Conservation (phyloP, 2,797 vertebrate genomes). For the Urocyon cinereoargenteus region DNA sequence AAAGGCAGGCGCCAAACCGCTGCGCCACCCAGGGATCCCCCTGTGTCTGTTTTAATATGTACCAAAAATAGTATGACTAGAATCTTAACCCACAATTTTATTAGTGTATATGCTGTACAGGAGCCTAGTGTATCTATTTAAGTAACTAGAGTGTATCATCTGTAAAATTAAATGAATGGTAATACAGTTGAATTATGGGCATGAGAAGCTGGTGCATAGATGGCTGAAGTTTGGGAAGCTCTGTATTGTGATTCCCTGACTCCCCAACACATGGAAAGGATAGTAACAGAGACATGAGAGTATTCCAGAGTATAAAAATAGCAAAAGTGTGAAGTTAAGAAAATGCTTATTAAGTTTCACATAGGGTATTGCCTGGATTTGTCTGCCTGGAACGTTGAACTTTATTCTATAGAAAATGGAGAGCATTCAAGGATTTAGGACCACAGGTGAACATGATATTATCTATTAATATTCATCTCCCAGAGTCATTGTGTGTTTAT, state of each 20-base stretch:
- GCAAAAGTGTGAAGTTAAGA: neutral
- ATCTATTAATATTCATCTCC: slow-evolving; percentile 35
- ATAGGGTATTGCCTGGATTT: neutral
- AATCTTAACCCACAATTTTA: neutral
- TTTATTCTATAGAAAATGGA: neutral
- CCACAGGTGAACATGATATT: neutral
- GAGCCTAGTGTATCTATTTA: neutral
- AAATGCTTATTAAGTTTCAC: neutral
- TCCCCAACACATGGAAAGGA: neutral
- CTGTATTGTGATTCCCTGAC: neutral
- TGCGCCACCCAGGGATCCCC: too few species aligned
- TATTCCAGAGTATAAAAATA: neutral
- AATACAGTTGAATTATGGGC: neutral
- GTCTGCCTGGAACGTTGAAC: neutral
- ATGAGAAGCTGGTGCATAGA: neutral
- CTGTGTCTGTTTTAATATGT: neutral
- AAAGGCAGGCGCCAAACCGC: too few species aligned
- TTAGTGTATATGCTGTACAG: neutral
- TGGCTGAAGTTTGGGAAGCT: neutral
- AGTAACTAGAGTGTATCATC: neutral
- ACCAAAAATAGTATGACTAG: neutral
- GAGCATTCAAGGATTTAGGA: neutral
- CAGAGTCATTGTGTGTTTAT: slow-evolving; percentile 73
- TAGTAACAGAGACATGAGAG: neutral
- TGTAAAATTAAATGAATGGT: neutral